Evolutionary conservation across 2,888 invertebrate genomes (phyloP).

Genomic region (Leptinotarsa rubiginosa): DNA sequence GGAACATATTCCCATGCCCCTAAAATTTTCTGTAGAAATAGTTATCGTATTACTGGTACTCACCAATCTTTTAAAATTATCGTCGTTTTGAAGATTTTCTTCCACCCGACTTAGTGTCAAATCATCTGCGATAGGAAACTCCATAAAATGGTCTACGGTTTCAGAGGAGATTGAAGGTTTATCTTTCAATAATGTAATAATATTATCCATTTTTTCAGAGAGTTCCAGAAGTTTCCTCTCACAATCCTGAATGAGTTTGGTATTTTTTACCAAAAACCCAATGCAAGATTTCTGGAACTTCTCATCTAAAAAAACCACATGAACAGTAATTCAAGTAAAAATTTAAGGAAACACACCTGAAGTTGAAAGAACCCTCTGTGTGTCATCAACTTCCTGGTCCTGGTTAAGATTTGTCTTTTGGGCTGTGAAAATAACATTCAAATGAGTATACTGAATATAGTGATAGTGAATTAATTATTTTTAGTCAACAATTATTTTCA

Average conservation of each 20-base stretch:
- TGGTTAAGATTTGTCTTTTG: too few relatives aligned
- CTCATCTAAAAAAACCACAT: too few relatives aligned
- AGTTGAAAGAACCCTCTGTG: too few relatives aligned
- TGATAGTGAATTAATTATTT: too few relatives aligned
- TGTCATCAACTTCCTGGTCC: too few relatives aligned
- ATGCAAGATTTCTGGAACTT: too few relatives aligned
- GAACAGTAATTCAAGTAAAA: too few relatives aligned
- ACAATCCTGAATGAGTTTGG: slow-evolving; percentile 3
- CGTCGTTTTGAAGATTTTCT: background rate
- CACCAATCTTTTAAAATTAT: background rate
- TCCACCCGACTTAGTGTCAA: background rate
- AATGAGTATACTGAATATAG: too few relatives aligned
- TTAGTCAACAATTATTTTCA: too few relatives aligned
- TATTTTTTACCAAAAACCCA: background rate
- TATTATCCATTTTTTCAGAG: background rate
- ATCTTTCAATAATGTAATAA: slow-evolving; percentile 5
- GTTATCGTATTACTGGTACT: background rate
- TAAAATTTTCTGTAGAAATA: background rate
- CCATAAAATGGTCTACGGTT: background rate
- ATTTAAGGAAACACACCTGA: too few relatives aligned
- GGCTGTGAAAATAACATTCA: too few relatives aligned
- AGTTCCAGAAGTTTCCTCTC: background rate
- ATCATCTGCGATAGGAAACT: background rate
- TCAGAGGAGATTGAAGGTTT: slow-evolving; percentile 1
- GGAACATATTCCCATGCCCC: background rate